Evolutionary conservation across 1,140 invertebrate genomes (phyloP).

Genomic region (Ceratoteleas bidentatus): DNA sequence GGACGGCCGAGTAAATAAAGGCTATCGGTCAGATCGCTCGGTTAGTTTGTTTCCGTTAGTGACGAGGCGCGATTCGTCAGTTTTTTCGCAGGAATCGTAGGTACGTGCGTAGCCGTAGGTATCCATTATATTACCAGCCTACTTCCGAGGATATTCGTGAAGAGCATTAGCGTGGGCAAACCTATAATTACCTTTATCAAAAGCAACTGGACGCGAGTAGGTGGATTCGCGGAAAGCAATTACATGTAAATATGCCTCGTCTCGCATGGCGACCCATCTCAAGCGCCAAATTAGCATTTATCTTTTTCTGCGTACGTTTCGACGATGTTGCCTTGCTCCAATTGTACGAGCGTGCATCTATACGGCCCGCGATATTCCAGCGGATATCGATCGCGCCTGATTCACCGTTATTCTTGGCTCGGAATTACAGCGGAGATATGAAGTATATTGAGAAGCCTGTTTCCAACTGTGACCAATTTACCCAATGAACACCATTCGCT

Average conservation of each 20-base stretch:
- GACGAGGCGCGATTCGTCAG: slow-evolving; percentile 54
- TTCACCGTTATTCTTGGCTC: slow-evolving; percentile 59
- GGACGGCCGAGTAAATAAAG: slow-evolving; percentile 27
- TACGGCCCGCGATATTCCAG: slow-evolving; percentile 45
- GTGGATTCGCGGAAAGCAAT: slow-evolving; percentile 79
- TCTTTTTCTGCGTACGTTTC: slow-evolving; percentile 69
- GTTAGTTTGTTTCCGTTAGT: slow-evolving; percentile 31
- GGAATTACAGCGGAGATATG: slow-evolving; percentile 46
- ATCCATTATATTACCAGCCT: slow-evolving; percentile 72
- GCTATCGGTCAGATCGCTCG: slow-evolving; percentile 19
- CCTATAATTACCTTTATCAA: slow-evolving; percentile 80
- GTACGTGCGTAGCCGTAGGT: slow-evolving; percentile 67
- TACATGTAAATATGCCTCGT: slow-evolving; percentile 79
- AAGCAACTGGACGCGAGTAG: slow-evolving; percentile 78
- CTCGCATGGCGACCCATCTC: slow-evolving; percentile 77
- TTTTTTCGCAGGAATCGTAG: slow-evolving; percentile 63
- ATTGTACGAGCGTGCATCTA: slow-evolving; percentile 47
- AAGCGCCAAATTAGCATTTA: slow-evolving; percentile 75
- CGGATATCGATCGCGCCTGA: slow-evolving; percentile 60
- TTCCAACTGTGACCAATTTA: slow-evolving; percentile 63
- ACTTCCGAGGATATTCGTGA: slow-evolving; percentile 74
- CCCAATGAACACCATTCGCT: slow-evolving; percentile 43
- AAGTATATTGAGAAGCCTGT: slow-evolving; percentile 48
- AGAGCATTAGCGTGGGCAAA: slow-evolving; percentile 77
- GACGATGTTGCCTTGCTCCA: slow-evolving; percentile 64